Evolutionary conservation across 2,113 vertebrate species (phyloP).

Genomic region (Colinus virginianus): DNA sequence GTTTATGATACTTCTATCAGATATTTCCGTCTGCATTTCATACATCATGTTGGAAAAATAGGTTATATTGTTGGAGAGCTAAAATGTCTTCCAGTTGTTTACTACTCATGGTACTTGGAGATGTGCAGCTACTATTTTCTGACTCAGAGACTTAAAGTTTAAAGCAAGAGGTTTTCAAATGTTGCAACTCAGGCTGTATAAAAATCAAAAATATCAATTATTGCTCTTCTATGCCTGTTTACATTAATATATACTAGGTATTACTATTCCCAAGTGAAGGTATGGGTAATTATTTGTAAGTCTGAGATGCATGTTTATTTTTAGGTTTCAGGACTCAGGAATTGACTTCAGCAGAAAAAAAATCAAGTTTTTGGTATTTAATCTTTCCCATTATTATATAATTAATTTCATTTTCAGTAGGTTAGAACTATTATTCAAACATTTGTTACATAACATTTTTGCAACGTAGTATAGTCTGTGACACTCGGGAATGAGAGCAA

Average conservation of each 20-base stretch:
- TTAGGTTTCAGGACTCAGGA: not conserved
- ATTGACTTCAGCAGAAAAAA: not conserved
- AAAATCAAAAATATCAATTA: not conserved
- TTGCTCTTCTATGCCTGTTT: not conserved
- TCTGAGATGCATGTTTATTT: not conserved
- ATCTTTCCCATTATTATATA: not conserved
- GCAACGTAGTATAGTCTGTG: not conserved
- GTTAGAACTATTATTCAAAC: not conserved
- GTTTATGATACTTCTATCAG: not conserved
- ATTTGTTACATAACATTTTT: not conserved
- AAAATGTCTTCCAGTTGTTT: not conserved
- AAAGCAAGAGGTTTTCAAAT: not conserved
- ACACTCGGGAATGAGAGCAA: not conserved
- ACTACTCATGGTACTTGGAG: not conserved
- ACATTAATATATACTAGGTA: not conserved
- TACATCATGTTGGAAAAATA: not conserved
- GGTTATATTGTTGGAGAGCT: not conserved
- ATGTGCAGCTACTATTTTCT: not conserved
- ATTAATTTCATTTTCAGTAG: not conserved
- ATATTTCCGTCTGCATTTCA: too few species aligned
- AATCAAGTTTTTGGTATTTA: not conserved
- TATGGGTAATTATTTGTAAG: not conserved
- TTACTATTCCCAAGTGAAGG: not conserved
- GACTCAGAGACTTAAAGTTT: not conserved
- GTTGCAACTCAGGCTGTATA: not conserved